These are phyloP conservation scores for Danaus melanippus DNA, from an alignment of 1,140 invertebrate species.

Conservation along the genomic window DNA sequence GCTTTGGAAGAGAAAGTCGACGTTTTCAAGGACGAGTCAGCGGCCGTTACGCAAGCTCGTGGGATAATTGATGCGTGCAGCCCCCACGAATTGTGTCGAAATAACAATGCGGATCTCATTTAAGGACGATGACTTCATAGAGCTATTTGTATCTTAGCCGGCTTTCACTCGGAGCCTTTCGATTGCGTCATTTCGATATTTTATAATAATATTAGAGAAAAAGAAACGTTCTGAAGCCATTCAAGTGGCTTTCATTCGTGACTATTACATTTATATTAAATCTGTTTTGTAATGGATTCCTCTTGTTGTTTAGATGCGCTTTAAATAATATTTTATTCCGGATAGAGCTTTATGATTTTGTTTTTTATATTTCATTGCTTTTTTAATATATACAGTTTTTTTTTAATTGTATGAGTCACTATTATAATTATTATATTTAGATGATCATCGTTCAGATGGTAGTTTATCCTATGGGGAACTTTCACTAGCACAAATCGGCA, in stretches of 20 bases:
- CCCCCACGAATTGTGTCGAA: slow-evolving; percentile 36
- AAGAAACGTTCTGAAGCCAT: no score
- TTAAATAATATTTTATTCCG: no score
- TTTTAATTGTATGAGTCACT: no score
- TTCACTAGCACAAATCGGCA: slow-evolving; percentile 41
- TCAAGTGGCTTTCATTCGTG: no score
- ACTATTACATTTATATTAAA: no score
- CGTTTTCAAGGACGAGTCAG: slow-evolving; percentile 58
- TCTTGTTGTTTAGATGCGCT: no score
- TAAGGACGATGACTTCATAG: slow-evolving; percentile 52
- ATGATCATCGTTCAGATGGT: slow-evolving; percentile 9
- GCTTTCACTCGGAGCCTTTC: slow-evolving; percentile 36
- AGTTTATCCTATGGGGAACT: slow-evolving; percentile 38
- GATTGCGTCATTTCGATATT: slow-evolving; percentile 11
- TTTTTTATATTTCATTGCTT: no score
- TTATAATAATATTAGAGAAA: slow-evolving; percentile 4
- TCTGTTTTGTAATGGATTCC: no score
- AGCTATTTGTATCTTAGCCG: slow-evolving; percentile 23
- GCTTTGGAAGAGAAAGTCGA: slow-evolving; percentile 30
- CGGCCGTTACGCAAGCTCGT: slow-evolving; percentile 55
- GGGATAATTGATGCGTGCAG: slow-evolving; percentile 43
- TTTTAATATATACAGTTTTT: no score
- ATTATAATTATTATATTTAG: not conserved
- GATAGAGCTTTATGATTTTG: no score
- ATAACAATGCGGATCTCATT: slow-evolving; percentile 43